Base-by-base conservation (phyloP, 2,888 invertebrate genomes). In the Sphaerophoria rueppellii region DNA sequence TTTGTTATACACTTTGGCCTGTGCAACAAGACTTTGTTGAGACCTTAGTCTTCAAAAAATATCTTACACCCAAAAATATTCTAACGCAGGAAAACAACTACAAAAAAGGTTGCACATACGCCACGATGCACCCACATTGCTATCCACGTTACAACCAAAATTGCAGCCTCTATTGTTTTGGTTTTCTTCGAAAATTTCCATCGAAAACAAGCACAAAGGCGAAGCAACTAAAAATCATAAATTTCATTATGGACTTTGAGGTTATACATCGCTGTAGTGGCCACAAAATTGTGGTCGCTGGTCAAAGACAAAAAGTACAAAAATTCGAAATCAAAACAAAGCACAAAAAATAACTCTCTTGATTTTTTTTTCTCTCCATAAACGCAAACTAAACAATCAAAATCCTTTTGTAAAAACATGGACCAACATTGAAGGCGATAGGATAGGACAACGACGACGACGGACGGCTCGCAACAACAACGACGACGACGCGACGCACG, bases 151-250 rank as follows among this genome's bases (percentile, higher is more conserved):
- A 24, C 24, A 24, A 24, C 24, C 24, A 24, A 24, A 24, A 24
- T 24, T 24, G 24, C 1, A 24, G 24, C 24, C 24, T 24, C 11
- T 6, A 16, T 35, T 67, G 54, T 24, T 11, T 24, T 40, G n/a
- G 50, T 35, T 32, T 60, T 50, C 12, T 35, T 35, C 6, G 4
- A 16, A 65, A 57, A 48, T 4, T 58, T 60, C 24, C 43, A 65
- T 40, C n/a, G 14, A 43, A 61, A 63, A 48, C 48, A 37, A 52
- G 46, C 16, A 24, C 52, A 80, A 52, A 74, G 55, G 35, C 54
- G 71, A 61, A 83, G 71, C 75, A 69, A 83, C 76, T 75, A 83
- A 83, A 85, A 81, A 85, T 80, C 81, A 81, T 73, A 85, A 85
- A 81, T 79, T 76, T 76, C 60, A 75, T 81, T 76, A 80, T 58